A percentile compares a stretch with the other conserved stretches of the same genome.
Evolutionary conservation across 2,797 vertebrate genomes (phyloP).

Genomic region (Malacoraja senta): DNA sequence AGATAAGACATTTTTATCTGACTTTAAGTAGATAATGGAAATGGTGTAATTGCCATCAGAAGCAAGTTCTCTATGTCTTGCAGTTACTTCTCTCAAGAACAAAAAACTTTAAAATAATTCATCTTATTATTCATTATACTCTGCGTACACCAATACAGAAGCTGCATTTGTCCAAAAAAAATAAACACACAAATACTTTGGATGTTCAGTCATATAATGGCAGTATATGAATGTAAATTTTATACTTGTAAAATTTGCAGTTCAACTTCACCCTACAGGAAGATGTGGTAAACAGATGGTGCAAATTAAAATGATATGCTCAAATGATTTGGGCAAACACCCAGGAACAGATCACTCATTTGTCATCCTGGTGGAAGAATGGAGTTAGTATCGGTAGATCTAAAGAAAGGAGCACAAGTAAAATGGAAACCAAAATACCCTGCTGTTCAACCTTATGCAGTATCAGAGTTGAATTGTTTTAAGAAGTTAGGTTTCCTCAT

Average conservation of each 20-base stretch:
- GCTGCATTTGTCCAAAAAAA: neutral
- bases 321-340: neutral
- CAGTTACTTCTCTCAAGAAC: neutral
- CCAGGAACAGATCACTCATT: neutral
- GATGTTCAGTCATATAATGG: neutral
- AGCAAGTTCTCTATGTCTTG: neutral
- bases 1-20: neutral
- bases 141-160: neutral
- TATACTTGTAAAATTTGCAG: neutral
- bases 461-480: neutral
- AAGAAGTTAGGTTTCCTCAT: constrained; percentile 24
- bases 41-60: neutral
- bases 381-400: neutral
- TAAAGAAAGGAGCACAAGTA: neutral
- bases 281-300: neutral
- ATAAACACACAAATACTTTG: neutral
- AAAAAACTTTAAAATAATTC: neutral
- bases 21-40: neutral
- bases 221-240: neutral
- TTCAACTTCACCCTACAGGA: neutral
- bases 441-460: constrained; percentile 17
- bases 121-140: neutral
- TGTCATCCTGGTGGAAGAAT: neutral
- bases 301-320: neutral
- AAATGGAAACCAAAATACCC: constrained; percentile 25